Conservation (phyloP, 2,797 vertebrate species). For the Mus caroli region DNA sequence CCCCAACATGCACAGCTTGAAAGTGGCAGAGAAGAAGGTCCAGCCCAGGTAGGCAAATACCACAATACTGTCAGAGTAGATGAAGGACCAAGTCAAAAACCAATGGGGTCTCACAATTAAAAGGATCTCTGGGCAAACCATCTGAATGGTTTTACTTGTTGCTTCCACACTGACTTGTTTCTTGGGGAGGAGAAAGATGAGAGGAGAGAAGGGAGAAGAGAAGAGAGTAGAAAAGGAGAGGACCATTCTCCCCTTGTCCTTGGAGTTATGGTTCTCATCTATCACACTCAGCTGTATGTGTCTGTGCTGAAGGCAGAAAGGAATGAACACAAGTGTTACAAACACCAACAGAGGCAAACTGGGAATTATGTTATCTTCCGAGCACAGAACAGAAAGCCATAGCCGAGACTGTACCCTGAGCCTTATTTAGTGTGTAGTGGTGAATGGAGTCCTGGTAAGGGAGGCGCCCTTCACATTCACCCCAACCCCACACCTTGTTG, state of each 20-base stretch:
- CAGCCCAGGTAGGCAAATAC: neutral
- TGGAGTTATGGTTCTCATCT: conserved; percentile 14
- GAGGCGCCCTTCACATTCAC: neutral
- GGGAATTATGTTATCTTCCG: conserved; percentile 79
- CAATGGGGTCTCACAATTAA: neutral
- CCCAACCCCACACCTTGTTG: conserved; percentile 53
- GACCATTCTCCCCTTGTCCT: neutral
- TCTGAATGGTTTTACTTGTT: neutral
- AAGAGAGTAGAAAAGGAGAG: neutral
- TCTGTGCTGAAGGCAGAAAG: conserved; percentile 48
- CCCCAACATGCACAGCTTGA: neutral
- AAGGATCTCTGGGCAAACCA: neutral
- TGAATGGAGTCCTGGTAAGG: conserved; percentile 15
- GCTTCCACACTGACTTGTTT: conserved; percentile 52
- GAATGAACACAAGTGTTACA: conserved; percentile 60
- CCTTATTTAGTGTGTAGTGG: conserved; percentile 74
- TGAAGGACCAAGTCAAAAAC: neutral
- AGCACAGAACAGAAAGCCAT: conserved; percentile 56
- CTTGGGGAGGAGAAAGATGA: neutral
- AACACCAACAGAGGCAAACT: neutral
- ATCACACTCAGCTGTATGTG: conserved; percentile 18
- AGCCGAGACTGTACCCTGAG: neutral
- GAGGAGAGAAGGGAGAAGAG: neutral
- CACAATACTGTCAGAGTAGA: neutral
- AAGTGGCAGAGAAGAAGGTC: neutral